phyloP scores from a whole-genome alignment of 2,888 invertebrate species.

The Sarcophaga carnaria region DNA sequence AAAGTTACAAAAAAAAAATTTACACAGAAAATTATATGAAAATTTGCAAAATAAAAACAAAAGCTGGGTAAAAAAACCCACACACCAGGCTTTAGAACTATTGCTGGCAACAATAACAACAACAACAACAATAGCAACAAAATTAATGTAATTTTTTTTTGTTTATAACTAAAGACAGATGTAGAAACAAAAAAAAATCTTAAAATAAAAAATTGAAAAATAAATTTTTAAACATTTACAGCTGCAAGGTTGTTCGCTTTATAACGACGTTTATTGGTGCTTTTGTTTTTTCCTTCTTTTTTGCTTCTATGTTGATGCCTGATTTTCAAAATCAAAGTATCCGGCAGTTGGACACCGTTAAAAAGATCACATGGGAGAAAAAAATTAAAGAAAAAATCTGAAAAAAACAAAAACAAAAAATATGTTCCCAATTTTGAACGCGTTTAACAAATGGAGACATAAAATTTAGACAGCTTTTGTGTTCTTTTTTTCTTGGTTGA shows the following conservation, averaged over 20 bases:
- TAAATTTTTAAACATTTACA: constrained; percentile 45
- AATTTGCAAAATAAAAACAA: background rate
- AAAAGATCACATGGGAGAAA: background rate
- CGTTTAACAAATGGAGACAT: constrained; percentile 67
- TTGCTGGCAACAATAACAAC: too few species aligned
- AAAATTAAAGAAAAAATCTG: background rate
- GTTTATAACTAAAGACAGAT: too few species aligned
- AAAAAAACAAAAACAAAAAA: background rate
- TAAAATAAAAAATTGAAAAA: constrained; percentile 1
- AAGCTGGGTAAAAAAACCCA: constrained; percentile 9
- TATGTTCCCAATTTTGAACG: constrained; percentile 67
- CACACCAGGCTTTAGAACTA: constrained; percentile 42
- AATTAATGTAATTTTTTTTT: constrained; percentile 35
- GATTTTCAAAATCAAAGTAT: constrained; percentile 67
- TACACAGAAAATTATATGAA: constrained; percentile 11
- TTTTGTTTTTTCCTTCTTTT: constrained; percentile 1
- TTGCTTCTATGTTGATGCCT: constrained; percentile 49
- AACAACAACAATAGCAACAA: constrained; percentile 17
- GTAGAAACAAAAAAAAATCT: background rate
- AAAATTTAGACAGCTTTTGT: constrained; percentile 61
- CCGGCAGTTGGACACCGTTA: constrained; percentile 58
- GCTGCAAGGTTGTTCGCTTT: constrained; percentile 62
- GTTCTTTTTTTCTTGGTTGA: constrained; percentile 20
- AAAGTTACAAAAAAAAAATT: constrained; percentile 39
- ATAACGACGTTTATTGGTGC: background rate